These are phyloP conservation scores for Netelia inedita DNA, from an alignment of 2,888 invertebrate genomes.

Conservation along the genomic window DNA sequence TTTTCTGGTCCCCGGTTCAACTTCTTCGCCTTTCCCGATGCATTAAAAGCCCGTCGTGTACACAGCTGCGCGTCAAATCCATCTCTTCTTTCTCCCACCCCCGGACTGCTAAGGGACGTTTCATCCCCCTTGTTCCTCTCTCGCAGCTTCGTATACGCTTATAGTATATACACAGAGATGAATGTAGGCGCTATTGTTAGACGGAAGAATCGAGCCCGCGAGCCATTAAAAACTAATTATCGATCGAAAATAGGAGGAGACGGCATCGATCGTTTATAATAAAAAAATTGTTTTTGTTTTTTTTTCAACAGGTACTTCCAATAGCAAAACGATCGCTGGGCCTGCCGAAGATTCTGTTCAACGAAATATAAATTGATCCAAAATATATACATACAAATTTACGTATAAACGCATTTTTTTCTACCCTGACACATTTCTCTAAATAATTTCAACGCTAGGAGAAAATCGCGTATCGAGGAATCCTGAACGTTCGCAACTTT, in stretches of 20 bases:
- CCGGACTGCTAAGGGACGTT: conserved; percentile 74
- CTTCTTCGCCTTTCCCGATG: conserved; percentile 68
- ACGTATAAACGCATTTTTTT: conserved; percentile 11
- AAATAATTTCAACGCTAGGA: conserved; percentile 13
- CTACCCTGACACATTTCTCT: conserved; percentile 20
- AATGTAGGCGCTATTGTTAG: conserved; percentile 20
- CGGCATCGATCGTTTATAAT: conserved; percentile 1
- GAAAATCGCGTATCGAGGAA: background rate
- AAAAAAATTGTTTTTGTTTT: background rate
- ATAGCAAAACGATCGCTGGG: conserved; percentile 13
- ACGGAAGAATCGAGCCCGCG: conserved; percentile 56
- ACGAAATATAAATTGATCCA: conserved; percentile 53
- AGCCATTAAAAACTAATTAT: conserved; percentile 80
- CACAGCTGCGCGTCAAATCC: conserved; percentile 84
- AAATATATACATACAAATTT: conserved; percentile 46
- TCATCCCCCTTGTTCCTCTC: conserved; percentile 71
- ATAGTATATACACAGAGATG: conserved; percentile 45
- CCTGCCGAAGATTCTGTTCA: conserved; percentile 26
- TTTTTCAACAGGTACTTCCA: conserved; percentile 44
- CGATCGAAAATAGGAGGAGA: conserved; percentile 64
- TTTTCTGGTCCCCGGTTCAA: conserved; percentile 55
- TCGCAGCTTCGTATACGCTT: conserved; percentile 24
- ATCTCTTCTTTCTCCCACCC: conserved; percentile 77
- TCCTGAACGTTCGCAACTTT: conserved; percentile 23
- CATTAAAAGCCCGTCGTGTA: conserved; percentile 81